phyloP scores from a whole-genome alignment of 2,113 vertebrate genomes.

The Andinoacara biseriatus region DNA sequence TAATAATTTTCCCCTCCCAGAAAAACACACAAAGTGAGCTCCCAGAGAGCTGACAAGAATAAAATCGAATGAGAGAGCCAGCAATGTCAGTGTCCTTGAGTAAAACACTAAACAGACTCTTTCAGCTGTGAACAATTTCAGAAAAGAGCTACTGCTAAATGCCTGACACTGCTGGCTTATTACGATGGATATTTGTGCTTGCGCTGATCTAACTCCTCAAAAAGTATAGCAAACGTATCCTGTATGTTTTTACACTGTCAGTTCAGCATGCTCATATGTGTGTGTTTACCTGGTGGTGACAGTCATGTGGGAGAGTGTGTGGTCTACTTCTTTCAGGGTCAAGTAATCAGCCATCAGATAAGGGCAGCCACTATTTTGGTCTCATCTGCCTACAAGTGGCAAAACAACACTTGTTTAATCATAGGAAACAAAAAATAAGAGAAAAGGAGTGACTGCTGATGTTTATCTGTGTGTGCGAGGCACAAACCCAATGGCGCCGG shows the following conservation, averaged over 20 bases:
- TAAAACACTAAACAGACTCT: slow-evolving; percentile 19
- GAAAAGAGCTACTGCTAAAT: slow-evolving; percentile 37
- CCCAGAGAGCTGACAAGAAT: background rate
- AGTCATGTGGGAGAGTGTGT: slow-evolving; percentile 23
- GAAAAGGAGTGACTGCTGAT: slow-evolving; percentile 36
- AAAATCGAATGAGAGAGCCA: background rate
- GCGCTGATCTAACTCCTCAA: background rate
- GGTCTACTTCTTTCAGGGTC: slow-evolving; percentile 50
- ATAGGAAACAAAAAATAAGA: slow-evolving; percentile 42
- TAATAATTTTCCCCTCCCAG: too few relatives aligned
- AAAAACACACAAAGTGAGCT: too few relatives aligned
- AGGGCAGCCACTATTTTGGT: slow-evolving; percentile 54
- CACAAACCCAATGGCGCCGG: slow-evolving; percentile 10
- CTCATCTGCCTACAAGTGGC: slow-evolving; percentile 49
- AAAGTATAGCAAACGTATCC: background rate
- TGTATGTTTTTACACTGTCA: background rate
- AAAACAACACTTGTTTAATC: slow-evolving; percentile 62
- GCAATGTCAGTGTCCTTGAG: slow-evolving; percentile 27
- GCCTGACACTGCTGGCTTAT: background rate
- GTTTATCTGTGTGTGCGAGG: slow-evolving; percentile 28
- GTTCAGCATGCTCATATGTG: background rate
- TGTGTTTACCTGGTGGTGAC: slow-evolving; percentile 18
- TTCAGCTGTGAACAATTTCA: slow-evolving; percentile 25
- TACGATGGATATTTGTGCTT: background rate
- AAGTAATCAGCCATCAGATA: slow-evolving; percentile 59